phyloP scores from a whole-genome alignment of 37 sponge, comb jelly and placozoan species.

The Hormiphora californensis region DNA sequence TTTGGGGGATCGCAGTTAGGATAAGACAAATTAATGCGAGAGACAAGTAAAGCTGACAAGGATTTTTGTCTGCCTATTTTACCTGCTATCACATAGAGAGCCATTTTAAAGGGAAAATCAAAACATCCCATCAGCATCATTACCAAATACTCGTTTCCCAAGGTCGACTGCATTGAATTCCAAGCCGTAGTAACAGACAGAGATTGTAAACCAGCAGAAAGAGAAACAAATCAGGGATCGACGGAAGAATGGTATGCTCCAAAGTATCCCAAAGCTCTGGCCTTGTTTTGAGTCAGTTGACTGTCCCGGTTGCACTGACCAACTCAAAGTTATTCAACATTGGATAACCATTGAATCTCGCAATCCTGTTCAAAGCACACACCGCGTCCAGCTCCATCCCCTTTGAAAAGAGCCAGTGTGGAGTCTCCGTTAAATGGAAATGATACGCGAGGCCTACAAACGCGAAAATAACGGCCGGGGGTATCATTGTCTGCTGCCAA shows the following conservation, averaged over 20 bases:
- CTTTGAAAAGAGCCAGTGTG: slow-evolving; percentile 33
- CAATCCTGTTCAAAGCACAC: neutral
- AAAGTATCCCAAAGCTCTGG: neutral
- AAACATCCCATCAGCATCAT: slow-evolving; percentile 49
- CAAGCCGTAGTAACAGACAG: slow-evolving; percentile 37
- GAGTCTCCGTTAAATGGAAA: neutral
- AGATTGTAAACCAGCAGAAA: slow-evolving; percentile 13
- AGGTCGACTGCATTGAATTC: slow-evolving; percentile 37
- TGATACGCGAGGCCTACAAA: neutral
- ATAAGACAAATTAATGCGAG: neutral
- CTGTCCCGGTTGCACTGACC: neutral
- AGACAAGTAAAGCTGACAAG: neutral
- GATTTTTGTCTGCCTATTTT: neutral
- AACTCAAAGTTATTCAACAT: neutral
- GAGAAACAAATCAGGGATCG: neutral
- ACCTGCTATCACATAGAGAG: neutral
- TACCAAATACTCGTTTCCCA: slow-evolving; percentile 14
- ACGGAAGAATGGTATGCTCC: neutral
- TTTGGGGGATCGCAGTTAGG: neutral
- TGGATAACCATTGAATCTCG: neutral
- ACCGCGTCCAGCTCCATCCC: neutral
- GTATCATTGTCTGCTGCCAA: slow-evolving; percentile 11
- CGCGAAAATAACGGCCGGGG: neutral
- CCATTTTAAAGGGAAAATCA: slow-evolving; percentile 19
- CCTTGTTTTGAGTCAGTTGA: neutral